phyloP scores from a whole-genome alignment of 2,888 invertebrate genomes.

The Corbicula japonica region DNA sequence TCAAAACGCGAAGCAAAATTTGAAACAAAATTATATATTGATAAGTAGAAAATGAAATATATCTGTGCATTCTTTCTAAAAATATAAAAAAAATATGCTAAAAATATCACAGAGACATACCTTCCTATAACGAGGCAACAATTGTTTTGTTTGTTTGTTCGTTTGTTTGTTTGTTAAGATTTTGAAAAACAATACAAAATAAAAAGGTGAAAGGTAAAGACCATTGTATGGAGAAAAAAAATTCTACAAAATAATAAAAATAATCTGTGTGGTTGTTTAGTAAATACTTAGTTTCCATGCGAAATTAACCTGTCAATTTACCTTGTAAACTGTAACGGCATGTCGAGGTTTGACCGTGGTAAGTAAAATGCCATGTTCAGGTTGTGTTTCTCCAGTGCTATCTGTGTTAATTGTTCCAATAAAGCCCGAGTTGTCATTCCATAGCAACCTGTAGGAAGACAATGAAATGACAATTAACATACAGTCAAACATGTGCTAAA shows the following conservation, averaged over 20 bases:
- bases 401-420: slow-evolving; percentile 33
- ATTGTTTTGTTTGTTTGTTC: neutral
- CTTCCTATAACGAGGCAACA: no score
- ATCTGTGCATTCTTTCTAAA: no score
- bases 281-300: neutral
- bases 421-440: slow-evolving; percentile 39
- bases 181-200: neutral
- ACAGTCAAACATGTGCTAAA: no score
- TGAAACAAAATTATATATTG: neutral
- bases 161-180: neutral
- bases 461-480: no score
- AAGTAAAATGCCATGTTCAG: slow-evolving; percentile 1
- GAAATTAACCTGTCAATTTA: neutral
- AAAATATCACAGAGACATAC: no score
- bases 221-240: neutral
- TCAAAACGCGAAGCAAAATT: neutral
- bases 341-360: slow-evolving; percentile 8
- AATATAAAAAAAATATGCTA: no score
- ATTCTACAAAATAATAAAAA: no score
- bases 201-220: neutral
- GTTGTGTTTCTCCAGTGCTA: slow-evolving; percentile 18
- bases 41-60: neutral
- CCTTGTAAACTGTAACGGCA: slow-evolving; percentile 40
- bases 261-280: neutral
- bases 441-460: slow-evolving; percentile 31